These are phyloP conservation scores for Aphis craccivora DNA, from an alignment of 1,140 invertebrate species.

Conservation along the genomic window DNA sequence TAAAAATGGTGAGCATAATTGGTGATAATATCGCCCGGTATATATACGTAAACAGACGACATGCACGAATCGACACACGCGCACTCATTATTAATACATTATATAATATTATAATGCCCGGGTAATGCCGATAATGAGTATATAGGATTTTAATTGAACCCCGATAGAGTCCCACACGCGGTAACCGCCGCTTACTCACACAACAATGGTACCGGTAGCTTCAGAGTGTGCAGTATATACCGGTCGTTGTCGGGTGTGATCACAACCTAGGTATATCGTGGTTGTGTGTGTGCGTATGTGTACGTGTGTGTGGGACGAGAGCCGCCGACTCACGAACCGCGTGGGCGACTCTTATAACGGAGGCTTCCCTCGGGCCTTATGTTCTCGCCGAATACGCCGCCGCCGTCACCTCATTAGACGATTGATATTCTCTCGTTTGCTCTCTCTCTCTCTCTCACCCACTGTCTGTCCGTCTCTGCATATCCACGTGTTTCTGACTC, in stretches of 20 bases:
- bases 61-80: background rate
- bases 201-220: conserved; percentile 40
- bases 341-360: conserved; percentile 41
- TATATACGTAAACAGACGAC: background rate
- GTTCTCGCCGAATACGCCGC: conserved; percentile 37
- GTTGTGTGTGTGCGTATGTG: background rate
- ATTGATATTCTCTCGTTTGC: conserved; percentile 10
- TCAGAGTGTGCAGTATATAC: background rate
- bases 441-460: background rate
- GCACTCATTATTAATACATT: background rate
- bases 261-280: background rate
- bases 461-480: too few species aligned
- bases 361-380: background rate
- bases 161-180: background rate
- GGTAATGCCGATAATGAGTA: background rate
- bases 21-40: background rate
- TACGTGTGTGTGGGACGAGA: conserved; percentile 30
- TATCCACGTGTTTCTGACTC: too few species aligned
- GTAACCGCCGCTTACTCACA: background rate
- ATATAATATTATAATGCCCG: background rate
- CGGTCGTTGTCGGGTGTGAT: conserved; percentile 16
- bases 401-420: conserved; percentile 29
- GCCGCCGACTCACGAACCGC: conserved; percentile 40
- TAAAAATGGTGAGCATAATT: background rate
- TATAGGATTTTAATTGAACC: conserved; percentile 54